Evolutionary conservation across 2,797 vertebrate genomes (phyloP), one percentile per base, ranked within the genome.

Genomic region (Poeciliopsis gracilis): DNA sequence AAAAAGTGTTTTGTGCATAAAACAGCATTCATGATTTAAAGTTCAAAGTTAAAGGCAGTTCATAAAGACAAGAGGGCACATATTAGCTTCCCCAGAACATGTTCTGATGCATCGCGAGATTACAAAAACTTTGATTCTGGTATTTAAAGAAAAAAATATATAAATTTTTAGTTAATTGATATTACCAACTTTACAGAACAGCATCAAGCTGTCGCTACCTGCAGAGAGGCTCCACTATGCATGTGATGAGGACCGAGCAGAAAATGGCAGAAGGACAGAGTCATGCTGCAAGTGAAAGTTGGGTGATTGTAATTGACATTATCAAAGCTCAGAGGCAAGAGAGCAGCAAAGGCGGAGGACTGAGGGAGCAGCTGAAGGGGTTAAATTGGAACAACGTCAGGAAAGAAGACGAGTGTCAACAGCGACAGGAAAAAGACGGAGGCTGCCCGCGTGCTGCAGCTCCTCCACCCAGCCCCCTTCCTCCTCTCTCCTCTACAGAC

Each of bases 401-500:
- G 79, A 84, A 86, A 79, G 86, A 84, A 93, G 90, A 93, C 81
- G 82, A 93, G 94, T 90, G 93, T 90, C 82, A 75, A 87, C 86
- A 81, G 87, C 86, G 90, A 95, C 94, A 93, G 93, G 89, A 94
- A 95, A 95, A 96, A 95, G 94, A 94, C 91, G 82, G 93, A 92
- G 92, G 90, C 94, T 94, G 93, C 91, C 93, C 84, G 67, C 86
- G 90, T 89, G 93, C 90, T 83, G 76, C 88, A 83, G 88, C 90
- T 88, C 86, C 83, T 87, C 90, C 80, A 80, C 77, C 86, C 77
- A 28, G 63, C 61, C 79, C 82, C 85, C 53, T 72, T 77, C 28
- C 72, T 74, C 83, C 86, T 78, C 80, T 59, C 85, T 80, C 84
- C 76, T 25, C 82, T 82, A 77, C 91, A 93, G 91, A 94, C 93